phyloP scores from a whole-genome alignment of 2,797 vertebrate genomes.

The Acanthis flammea region DNA sequence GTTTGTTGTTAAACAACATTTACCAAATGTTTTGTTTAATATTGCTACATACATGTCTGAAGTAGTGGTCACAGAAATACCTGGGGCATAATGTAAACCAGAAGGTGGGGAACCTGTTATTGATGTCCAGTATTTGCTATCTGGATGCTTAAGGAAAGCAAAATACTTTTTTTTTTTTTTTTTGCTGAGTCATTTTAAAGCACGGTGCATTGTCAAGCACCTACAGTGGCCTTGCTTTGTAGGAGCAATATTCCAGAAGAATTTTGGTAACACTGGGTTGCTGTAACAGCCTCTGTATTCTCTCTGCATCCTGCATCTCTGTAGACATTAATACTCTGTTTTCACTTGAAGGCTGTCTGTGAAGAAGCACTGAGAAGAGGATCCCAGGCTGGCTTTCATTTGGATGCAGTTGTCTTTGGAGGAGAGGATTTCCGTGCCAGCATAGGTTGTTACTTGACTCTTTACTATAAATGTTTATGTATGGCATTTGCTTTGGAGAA shows the following conservation, averaged over 20 bases:
- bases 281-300: background rate
- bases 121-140: background rate
- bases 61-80: background rate
- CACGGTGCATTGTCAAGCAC: background rate
- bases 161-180: background rate
- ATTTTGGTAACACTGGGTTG: background rate
- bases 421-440: constrained; percentile 99
- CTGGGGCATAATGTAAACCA: background rate
- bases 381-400: constrained; percentile 83
- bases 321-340: constrained; percentile 40
- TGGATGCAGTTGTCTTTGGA: constrained; percentile 95
- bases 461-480: background rate
- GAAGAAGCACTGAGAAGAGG: constrained; percentile 82
- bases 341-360: constrained; percentile 86
- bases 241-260: background rate
- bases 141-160: background rate
- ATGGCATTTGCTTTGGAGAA: background rate
- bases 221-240: background rate
- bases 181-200: constrained; percentile 34
- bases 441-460: constrained; percentile 83
- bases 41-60: background rate
- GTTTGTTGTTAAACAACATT: background rate
- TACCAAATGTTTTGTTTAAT: background rate
- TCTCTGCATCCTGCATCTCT: background rate
- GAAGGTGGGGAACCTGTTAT: background rate